phyloP scores from a whole-genome alignment of 1,140 invertebrate species.

The Oppia nitens region DNA sequence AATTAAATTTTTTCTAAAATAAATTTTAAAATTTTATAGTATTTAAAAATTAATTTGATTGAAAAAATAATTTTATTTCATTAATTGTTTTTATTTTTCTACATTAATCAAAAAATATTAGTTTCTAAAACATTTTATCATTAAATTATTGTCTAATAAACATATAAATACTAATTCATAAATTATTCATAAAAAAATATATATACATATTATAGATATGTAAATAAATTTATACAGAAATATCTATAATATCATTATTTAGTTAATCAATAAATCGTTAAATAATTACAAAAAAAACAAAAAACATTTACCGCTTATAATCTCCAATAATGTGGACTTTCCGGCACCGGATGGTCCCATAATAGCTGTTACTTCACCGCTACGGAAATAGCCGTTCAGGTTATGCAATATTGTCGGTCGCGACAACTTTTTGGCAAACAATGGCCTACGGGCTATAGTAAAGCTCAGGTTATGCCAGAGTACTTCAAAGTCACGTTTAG shows the following conservation, averaged over 20 bases:
- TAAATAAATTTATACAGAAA: not conserved
- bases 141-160: too few species aligned
- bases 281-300: not conserved
- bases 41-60: too few species aligned
- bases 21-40: too few species aligned
- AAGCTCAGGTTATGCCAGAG: constrained; percentile 1
- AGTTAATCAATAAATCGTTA: not conserved
- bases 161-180: too few species aligned
- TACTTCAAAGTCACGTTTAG: constrained; percentile 5
- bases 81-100: too few species aligned
- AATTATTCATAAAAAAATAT: not conserved
- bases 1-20: too few species aligned
- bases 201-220: not conserved
- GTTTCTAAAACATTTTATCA: too few species aligned
- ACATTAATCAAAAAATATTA: too few species aligned
- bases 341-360: constrained; percentile 45
- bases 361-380: constrained; percentile 35
- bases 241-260: not conserved
- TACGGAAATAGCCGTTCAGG: constrained; percentile 22
- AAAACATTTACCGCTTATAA: constrained; percentile 22
- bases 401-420: constrained; percentile 19
- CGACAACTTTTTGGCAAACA: not conserved
- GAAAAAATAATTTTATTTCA: too few species aligned
- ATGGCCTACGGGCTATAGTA: not conserved
- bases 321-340: constrained; percentile 32